These are phyloP conservation scores for Icerya purchasi DNA, from an alignment of 2,888 invertebrate genomes.

Conservation along the genomic window DNA sequence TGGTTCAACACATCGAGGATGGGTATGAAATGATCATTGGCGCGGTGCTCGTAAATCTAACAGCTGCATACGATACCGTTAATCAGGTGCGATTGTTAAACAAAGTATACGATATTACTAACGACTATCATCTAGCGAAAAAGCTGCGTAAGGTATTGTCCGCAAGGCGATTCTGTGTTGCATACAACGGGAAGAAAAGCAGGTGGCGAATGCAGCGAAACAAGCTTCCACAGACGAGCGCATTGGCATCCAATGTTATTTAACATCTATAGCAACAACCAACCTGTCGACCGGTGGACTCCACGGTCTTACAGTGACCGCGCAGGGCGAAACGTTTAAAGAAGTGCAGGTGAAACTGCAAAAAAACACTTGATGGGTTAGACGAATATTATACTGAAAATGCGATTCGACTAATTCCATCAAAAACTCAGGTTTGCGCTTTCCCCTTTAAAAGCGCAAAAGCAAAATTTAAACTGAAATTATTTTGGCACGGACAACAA, in stretches of 20 bases:
- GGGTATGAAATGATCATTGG: background rate
- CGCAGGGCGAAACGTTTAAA: background rate
- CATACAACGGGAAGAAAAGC: background rate
- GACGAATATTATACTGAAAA: background rate
- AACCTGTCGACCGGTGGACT: background rate
- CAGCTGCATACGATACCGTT: background rate
- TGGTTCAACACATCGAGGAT: background rate
- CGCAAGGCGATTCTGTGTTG: background rate
- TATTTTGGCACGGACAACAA: background rate
- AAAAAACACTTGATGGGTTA: background rate
- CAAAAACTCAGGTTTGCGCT: background rate
- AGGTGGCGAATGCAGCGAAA: background rate
- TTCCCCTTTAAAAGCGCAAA: background rate
- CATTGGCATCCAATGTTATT: background rate
- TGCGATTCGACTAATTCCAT: background rate
- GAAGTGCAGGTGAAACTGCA: background rate
- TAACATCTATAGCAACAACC: background rate
- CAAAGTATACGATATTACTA: background rate
- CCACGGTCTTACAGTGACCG: background rate
- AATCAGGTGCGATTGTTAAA: background rate
- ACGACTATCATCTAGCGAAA: too few species aligned
- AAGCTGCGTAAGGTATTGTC: too few species aligned
- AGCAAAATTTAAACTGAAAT: background rate
- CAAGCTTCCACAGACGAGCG: too few species aligned
- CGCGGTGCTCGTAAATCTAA: background rate